Base-by-base conservation (phyloP, 2,888 invertebrate species). In the Dolichopus griseipennis region DNA sequence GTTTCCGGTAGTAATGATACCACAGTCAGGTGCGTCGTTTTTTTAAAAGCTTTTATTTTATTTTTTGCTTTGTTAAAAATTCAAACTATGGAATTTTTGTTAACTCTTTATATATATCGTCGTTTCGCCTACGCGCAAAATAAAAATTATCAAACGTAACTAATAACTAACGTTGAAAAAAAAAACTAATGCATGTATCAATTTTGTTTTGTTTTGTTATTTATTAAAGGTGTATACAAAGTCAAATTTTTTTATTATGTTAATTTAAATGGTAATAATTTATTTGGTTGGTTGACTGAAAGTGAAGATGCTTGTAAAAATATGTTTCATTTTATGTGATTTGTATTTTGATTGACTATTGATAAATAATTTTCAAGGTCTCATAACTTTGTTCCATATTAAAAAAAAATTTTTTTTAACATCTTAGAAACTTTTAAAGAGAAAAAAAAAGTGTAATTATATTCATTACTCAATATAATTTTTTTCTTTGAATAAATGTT, bases 1-100 rank as follows among this genome's bases (percentile, higher is more conserved):
- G 93, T 93, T 10, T 96, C 96, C 10, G 97, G 97, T 7, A 95
- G 97, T 73, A 87, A 91, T 76, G 98, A 98, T 79, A 93, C 91
- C 72, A 90, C 90, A 41, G 79, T 82, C 12, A 76, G 81, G 81
- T 81, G 69, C 77, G 78, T 74, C 27, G 43, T 64, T 52, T 52
- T 52, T 52, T 52, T 18, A 6, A 52, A 52, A 52, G 52, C 52
- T 52, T 52, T 52, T 52, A 12, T 18, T 18, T 52, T 52, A n/a
- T 52, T 6, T 5, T 7, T 52, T 37, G 12, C 37, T 37, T 37
- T 37, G 8, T 37, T 10, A 37, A 37, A 52, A 52, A 52, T 4
- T n/a, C 9, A 52, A 52, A 52, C 52, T 1, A 37, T 52, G n/a
- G 15, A 52, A 52, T 18, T 52, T 52, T 52, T 2, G n/a, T 15